phyloP scores from a whole-genome alignment of 2,113 vertebrate species.

The Coreoperca whiteheadi region DNA sequence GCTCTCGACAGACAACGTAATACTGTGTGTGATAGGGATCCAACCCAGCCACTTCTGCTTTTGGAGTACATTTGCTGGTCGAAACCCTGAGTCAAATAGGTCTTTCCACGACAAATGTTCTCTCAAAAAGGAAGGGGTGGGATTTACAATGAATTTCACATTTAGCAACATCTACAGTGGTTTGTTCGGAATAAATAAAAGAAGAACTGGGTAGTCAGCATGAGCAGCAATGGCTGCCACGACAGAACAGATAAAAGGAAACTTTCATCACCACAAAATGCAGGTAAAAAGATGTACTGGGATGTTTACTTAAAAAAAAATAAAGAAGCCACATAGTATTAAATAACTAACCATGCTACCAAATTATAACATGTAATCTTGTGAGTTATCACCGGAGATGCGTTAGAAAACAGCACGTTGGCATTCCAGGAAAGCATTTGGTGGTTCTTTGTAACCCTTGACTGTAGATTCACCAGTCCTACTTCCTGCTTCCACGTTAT shows the following conservation, averaged over 20 bases:
- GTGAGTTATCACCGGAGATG: neutral
- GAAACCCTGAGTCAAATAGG: neutral
- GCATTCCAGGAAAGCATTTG: neutral
- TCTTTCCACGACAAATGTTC: neutral
- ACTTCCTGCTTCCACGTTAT: neutral
- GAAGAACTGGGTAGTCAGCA: neutral
- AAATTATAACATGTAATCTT: neutral
- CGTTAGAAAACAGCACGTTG: neutral
- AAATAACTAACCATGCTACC: neutral
- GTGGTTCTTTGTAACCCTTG: neutral
- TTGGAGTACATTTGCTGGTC: neutral
- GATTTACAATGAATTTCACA: neutral
- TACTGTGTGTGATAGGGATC: neutral
- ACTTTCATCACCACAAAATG: neutral
- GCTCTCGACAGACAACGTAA: neutral
- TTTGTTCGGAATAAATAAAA: neutral
- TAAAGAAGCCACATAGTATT: neutral
- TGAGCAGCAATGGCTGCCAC: neutral
- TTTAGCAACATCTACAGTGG: neutral
- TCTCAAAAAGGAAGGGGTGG: constrained; percentile 14
- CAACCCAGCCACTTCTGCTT: neutral
- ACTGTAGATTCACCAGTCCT: neutral
- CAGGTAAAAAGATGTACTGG: neutral
- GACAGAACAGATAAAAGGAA: neutral
- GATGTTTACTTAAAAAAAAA: neutral